Base-by-base conservation (phyloP, 1,140 invertebrate genomes). In the Drosophila orena region DNA sequence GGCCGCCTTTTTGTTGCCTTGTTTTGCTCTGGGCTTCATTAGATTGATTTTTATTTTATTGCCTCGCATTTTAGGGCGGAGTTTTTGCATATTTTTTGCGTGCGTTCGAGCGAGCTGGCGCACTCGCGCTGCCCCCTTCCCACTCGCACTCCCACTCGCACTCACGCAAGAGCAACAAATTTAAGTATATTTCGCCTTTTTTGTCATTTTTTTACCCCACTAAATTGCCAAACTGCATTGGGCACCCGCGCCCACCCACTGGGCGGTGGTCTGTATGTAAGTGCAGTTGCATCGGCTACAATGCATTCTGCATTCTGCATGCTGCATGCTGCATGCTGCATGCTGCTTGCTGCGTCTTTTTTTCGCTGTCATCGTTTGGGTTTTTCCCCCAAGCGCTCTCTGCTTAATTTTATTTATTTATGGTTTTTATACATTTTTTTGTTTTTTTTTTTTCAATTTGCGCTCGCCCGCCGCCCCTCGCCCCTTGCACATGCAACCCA, bases 351-450 rank as follows among this genome's bases (percentile, higher is more conserved):
- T 24, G 50, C 46, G 22, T 30, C 77, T 74, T 80, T 74, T 77
- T 62, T 70, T 43, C 60, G 40, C 60, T 66, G 64, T 71, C 71
- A 77, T 71, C 54, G 53, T 62, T 77, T 60, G 27, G 55, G 64
- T 60, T 70, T 76, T 68, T 71, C 62, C 15, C 37, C 22, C 64
- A 35, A 43, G 58, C 49, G 61, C 55, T 70, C 73, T 78, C 80
- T 79, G 78, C 77, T 90, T 90, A 88, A 77, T 89, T 88, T 91
- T 89, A 81, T 90, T 89, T 90, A 90, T 89, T 89, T 78, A 89
- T 89, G 76, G 66, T 55, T 62, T 71, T 86, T 79, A 69, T 86
- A 50, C 61, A 47, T 78, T 78, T 58, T 76, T 62, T 79, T 56
- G 54, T 78, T 46, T 43, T 47, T 62, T 79, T 56, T 62, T 40